Conservation (phyloP, 1,140 invertebrate species). For the Zaprionus camerounensis region DNA sequence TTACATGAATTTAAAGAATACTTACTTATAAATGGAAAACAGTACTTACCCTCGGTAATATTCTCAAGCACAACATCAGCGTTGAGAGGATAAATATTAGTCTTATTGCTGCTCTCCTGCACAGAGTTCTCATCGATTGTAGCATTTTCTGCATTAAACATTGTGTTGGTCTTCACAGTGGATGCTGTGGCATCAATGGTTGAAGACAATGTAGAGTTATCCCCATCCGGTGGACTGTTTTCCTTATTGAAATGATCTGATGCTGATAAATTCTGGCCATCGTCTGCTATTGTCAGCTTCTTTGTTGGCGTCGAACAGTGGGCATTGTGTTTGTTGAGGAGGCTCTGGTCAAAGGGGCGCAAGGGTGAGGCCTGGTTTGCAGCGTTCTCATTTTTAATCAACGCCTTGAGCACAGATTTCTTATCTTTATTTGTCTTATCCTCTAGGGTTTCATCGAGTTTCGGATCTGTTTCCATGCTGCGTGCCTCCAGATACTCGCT, state of each 20-base stretch:
- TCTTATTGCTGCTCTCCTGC: slow-evolving; percentile 50
- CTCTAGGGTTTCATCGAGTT: slow-evolving; percentile 38
- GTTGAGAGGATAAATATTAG: slow-evolving; percentile 61
- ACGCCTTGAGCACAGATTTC: slow-evolving; percentile 42
- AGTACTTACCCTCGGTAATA: slow-evolving; percentile 61
- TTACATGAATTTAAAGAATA: not conserved
- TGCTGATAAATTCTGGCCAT: not conserved
- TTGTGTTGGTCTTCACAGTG: slow-evolving; percentile 64
- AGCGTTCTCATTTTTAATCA: slow-evolving; percentile 34
- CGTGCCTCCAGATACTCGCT: slow-evolving; percentile 61
- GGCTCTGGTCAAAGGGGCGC: slow-evolving; percentile 64
- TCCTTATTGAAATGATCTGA: slow-evolving; percentile 59
- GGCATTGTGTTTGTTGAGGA: slow-evolving; percentile 67
- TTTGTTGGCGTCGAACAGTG: slow-evolving; percentile 73
- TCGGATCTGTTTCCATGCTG: slow-evolving; percentile 45
- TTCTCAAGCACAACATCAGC: slow-evolving; percentile 63
- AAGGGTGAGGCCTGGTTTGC: slow-evolving; percentile 58
- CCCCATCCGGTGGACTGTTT: slow-evolving; percentile 55
- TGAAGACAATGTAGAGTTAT: slow-evolving; percentile 68
- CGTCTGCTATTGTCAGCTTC: not conserved
- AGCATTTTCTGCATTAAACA: slow-evolving; percentile 40
- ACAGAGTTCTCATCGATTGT: slow-evolving; percentile 50
- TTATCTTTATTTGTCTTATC: slow-evolving; percentile 41
- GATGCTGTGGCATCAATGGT: slow-evolving; percentile 51
- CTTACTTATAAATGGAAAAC: not conserved